These are phyloP conservation scores for Smithornis capensis DNA, from an alignment of 2,113 vertebrate genomes.

Conservation along the genomic window DNA sequence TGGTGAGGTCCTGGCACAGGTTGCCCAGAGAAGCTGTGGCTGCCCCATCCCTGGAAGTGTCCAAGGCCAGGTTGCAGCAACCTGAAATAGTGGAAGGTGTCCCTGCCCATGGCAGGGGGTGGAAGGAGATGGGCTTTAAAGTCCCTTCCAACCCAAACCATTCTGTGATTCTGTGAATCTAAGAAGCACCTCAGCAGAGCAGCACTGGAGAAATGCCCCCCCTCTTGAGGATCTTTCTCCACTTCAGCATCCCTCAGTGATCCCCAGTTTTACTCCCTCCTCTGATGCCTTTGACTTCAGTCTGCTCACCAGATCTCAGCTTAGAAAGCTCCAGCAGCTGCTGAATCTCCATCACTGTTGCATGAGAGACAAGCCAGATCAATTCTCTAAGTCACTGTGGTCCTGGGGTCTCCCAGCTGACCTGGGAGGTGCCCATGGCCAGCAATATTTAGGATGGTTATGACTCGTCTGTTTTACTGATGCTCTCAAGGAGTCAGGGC, in stretches of 20 bases:
- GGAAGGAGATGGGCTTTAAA: fast-evolving
- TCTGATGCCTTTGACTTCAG: not conserved
- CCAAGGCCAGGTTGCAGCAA: not conserved
- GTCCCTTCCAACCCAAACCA: not conserved
- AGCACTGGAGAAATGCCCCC: not conserved
- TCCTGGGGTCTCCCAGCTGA: not conserved
- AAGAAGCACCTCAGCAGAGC: not conserved
- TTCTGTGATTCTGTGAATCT: not conserved
- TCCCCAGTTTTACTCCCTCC: not conserved
- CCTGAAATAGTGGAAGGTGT: not conserved
- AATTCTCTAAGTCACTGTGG: not conserved
- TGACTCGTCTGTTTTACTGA: not conserved
- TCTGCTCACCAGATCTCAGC: not conserved
- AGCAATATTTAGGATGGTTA: not conserved
- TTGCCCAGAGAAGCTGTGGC: not conserved
- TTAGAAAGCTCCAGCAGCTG: not conserved
- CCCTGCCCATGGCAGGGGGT: not conserved
- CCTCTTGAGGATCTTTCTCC: not conserved
- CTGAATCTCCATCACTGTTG: not conserved
- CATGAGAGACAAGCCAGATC: not conserved
- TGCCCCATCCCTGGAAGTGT: not conserved
- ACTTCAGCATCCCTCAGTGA: not conserved
- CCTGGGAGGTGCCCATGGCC: not conserved
- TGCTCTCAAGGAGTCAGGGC: not conserved
- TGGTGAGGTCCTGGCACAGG: not conserved